Evolutionary conservation across 2,888 invertebrate genomes (phyloP).

Genomic region (Steinernema scapterisci): DNA sequence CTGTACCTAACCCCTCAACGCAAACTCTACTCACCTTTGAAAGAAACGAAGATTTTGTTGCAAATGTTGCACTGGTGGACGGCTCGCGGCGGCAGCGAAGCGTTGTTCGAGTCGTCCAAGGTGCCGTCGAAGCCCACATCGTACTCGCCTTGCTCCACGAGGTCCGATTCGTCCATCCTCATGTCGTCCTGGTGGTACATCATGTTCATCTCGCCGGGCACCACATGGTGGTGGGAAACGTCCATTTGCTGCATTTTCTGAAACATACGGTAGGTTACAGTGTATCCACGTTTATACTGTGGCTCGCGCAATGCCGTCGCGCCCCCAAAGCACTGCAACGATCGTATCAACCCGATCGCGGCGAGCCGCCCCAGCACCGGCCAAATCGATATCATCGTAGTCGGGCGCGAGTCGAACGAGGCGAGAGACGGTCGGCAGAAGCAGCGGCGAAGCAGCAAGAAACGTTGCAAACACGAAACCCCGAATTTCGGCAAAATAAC

Average conservation of each 20-base stretch:
- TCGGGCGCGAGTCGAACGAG: not conserved
- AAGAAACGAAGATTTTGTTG: slow-evolving; percentile 67
- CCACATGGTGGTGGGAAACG: slow-evolving; percentile 3
- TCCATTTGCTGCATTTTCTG: slow-evolving; percentile 27
- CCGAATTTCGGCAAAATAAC: not conserved
- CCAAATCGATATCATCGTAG: slow-evolving; percentile 27
- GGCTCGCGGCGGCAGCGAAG: slow-evolving; percentile 43
- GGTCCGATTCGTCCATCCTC: slow-evolving; percentile 16
- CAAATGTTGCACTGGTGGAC: slow-evolving; percentile 67
- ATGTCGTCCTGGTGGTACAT: slow-evolving; percentile 21
- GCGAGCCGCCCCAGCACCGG: not conserved
- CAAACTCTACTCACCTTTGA: slow-evolving; percentile 57
- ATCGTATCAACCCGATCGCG: not conserved
- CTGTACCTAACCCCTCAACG: not conserved
- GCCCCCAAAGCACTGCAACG: not conserved
- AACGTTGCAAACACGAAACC: slow-evolving; percentile 12
- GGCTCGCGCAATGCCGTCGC: not conserved
- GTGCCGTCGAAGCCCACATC: not conserved
- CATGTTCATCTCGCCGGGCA: slow-evolving; percentile 12
- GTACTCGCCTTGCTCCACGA: slow-evolving; percentile 21
- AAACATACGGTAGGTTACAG: not conserved
- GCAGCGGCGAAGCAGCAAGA: not conserved
- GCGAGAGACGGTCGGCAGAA: slow-evolving; percentile 18
- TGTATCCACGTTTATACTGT: not conserved
- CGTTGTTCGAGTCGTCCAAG: slow-evolving; percentile 1